Percentiles rank a stretch among this genome's conserved stretches.
These are phyloP conservation scores for Tiliacea citrago DNA, from an alignment of 2,888 invertebrate genomes.

Conservation along the genomic window DNA sequence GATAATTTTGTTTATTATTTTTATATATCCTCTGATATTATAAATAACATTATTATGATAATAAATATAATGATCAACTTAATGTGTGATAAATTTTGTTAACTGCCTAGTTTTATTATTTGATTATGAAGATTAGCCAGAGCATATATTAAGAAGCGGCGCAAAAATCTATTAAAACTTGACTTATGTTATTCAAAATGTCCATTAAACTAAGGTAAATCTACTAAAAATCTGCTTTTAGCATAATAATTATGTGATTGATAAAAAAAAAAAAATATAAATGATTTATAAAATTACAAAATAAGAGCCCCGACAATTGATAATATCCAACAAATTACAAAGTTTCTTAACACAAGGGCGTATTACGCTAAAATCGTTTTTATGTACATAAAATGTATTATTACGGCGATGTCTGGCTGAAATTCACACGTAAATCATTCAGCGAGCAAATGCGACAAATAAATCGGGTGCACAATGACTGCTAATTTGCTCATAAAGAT, in stretches of 20 bases:
- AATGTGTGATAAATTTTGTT: slow-evolving; percentile 52
- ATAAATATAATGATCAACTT: slow-evolving; percentile 21
- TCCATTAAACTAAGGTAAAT: not conserved
- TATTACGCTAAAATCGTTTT: slow-evolving; percentile 61
- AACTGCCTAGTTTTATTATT: slow-evolving; percentile 49
- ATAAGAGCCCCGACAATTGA: not conserved
- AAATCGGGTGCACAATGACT: slow-evolving; percentile 89
- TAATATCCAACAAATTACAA: slow-evolving; percentile 21
- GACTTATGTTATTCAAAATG: slow-evolving; percentile 35
- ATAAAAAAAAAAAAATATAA: no score
- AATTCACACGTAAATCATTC: slow-evolving; percentile 88
- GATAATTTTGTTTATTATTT: not conserved
- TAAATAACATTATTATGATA: slow-evolving; percentile 36
- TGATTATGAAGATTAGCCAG: slow-evolving; percentile 51
- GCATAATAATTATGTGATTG: not conserved
- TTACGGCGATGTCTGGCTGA: slow-evolving; percentile 71
- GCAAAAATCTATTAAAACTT: slow-evolving; percentile 27
- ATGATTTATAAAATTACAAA: not conserved
- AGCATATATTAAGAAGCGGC: slow-evolving; percentile 33
- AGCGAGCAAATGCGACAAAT: slow-evolving; percentile 80
- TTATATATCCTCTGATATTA: not conserved
- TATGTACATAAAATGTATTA: slow-evolving; percentile 67
- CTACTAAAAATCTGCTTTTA: not conserved
- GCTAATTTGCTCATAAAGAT: slow-evolving; percentile 90
- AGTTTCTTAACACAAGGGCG: slow-evolving; percentile 26